Evolutionary conservation across 2,113 vertebrate genomes (phyloP).

Genomic region (Microtus pennsylvanicus): DNA sequence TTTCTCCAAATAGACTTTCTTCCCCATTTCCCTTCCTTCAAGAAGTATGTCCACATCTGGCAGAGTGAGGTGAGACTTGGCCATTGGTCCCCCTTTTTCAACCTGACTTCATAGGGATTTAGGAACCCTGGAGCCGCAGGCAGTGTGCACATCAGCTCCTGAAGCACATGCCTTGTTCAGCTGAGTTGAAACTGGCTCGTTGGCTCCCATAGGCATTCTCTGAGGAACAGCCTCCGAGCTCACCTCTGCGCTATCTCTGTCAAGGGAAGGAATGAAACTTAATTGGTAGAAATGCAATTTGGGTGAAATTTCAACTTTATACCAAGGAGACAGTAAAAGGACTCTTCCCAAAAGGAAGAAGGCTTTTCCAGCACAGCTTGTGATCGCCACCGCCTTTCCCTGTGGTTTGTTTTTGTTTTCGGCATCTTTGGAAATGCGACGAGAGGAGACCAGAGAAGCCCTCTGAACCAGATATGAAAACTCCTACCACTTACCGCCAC

Average conservation of each 20-base stretch:
- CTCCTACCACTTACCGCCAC: neutral
- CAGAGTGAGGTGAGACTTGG: neutral
- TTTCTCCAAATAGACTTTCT: neutral
- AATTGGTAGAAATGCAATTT: neutral
- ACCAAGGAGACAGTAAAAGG: neutral
- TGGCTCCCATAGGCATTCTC: neutral
- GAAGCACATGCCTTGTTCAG: neutral
- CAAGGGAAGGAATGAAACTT: neutral
- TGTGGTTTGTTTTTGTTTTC: constrained; percentile 25
- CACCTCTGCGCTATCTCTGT: neutral
- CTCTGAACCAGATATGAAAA: neutral
- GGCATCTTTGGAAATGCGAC: constrained; percentile 16
- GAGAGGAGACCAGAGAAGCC: constrained; percentile 50
- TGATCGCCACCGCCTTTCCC: neutral
- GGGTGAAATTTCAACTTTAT: neutral
- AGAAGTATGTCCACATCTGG: neutral
- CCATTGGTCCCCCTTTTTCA: neutral
- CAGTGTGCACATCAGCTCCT: neutral
- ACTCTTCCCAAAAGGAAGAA: neutral
- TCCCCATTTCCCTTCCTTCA: neutral
- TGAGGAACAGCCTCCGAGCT: neutral
- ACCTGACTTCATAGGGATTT: neutral
- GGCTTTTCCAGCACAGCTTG: neutral
- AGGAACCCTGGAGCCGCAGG: neutral
- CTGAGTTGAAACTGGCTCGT: neutral